These are phyloP conservation scores for Ophiodon elongatus DNA, from an alignment of 2,113 vertebrate species.

Conservation along the genomic window DNA sequence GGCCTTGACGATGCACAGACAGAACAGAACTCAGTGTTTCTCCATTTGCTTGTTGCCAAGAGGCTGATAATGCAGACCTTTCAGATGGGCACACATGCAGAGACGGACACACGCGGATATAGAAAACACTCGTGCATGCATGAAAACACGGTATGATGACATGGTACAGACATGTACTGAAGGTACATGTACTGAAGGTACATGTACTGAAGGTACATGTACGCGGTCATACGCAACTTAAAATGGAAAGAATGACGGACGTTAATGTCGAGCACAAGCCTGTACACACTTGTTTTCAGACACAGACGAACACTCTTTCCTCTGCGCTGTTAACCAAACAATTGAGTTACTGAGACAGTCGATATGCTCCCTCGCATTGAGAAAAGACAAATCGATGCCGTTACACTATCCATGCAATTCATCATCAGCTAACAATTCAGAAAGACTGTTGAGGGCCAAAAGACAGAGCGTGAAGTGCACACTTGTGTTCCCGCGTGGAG, in stretches of 20 bases:
- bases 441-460: not conserved
- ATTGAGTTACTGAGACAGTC: constrained; percentile 46
- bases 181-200: not conserved
- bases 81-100: constrained; percentile 1
- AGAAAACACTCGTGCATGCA: not conserved
- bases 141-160: not conserved
- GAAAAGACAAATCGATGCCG: constrained; percentile 34
- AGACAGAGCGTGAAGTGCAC: not conserved
- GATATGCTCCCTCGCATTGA: constrained; percentile 21
- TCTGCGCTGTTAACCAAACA: constrained; percentile 6
- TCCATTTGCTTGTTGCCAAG: constrained; percentile 56
- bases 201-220: not conserved
- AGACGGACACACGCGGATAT: not conserved
- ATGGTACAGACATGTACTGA: not conserved
- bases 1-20: constrained; percentile 55
- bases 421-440: constrained; percentile 38
- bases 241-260: not conserved
- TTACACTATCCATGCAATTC: constrained; percentile 26
- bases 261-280: not conserved
- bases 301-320: not conserved
- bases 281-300: not conserved
- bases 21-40: constrained; percentile 42
- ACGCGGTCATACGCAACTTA: not conserved
- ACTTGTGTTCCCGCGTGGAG: not conserved
- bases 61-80: constrained; percentile 45